phyloP scores from a whole-genome alignment of 2,113 vertebrate genomes.

The Macaca mulatta region DNA sequence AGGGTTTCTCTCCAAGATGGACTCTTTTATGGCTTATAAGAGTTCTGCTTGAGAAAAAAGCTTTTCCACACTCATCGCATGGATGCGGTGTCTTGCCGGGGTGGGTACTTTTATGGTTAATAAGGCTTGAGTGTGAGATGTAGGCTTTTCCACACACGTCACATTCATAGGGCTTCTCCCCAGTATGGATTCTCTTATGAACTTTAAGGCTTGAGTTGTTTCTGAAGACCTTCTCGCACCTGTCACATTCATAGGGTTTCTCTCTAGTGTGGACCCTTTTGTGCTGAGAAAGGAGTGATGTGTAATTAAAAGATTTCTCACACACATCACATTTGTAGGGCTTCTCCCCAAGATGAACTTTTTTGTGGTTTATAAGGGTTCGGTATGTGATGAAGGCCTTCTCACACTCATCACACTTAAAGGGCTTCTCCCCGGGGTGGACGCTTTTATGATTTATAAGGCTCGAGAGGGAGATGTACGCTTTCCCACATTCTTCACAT shows the following conservation, averaged over 20 bases:
- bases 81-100: constrained; percentile 75
- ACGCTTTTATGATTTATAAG: constrained; percentile 84
- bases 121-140: constrained; percentile 80
- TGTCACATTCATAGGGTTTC: constrained; percentile 81
- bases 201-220: constrained; percentile 82
- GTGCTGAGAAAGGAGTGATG: constrained; percentile 76
- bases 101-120: constrained; percentile 80
- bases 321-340: constrained; percentile 77
- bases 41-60: constrained; percentile 80
- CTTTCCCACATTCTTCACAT: constrained; percentile 81
- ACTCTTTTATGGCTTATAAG: constrained; percentile 80
- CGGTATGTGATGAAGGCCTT: constrained; percentile 88
- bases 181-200: constrained; percentile 81
- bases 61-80: constrained; percentile 78
- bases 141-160: constrained; percentile 79
- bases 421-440: constrained; percentile 83
- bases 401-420: constrained; percentile 83
- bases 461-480: constrained; percentile 79
- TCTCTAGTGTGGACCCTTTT: constrained; percentile 77
- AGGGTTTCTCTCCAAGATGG: constrained; percentile 79
- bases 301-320: constrained; percentile 75
- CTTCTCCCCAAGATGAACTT: constrained; percentile 82
- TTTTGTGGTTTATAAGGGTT: constrained; percentile 87
- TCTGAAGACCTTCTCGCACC: constrained; percentile 83
- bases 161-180: constrained; percentile 79